Conservation (phyloP, 2,113 vertebrate species). For the Salminus brasiliensis region DNA sequence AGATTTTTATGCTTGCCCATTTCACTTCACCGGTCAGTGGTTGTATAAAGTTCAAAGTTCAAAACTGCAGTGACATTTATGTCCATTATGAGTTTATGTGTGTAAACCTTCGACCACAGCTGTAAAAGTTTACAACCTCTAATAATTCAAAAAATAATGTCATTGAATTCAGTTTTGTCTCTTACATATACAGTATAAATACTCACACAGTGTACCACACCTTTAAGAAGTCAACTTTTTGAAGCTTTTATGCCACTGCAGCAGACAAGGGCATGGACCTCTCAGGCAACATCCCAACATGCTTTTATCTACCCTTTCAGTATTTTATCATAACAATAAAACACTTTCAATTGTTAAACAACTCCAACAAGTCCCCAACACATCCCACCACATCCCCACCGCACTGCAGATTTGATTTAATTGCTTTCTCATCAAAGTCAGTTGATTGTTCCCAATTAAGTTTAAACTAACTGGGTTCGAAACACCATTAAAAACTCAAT, state of each 20-base stretch:
- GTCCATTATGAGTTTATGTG: too few relatives aligned
- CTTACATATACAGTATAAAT: too few relatives aligned
- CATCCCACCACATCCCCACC: neutral
- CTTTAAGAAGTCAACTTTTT: neutral
- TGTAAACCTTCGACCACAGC: too few relatives aligned
- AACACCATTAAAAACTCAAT: constrained; percentile 75
- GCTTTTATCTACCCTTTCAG: neutral
- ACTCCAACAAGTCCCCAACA: neutral
- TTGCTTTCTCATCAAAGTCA: constrained; percentile 50
- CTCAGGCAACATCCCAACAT: neutral
- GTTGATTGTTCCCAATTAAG: constrained; percentile 71
- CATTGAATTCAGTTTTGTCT: too few relatives aligned
- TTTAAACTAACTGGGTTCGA: constrained; percentile 72
- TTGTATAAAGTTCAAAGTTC: too few relatives aligned
- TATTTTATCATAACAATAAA: constrained; percentile 17
- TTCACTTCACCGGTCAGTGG: too few relatives aligned
- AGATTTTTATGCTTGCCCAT: too few relatives aligned
- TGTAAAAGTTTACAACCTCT: too few relatives aligned
- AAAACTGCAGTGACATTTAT: too few relatives aligned
- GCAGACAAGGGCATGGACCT: neutral
- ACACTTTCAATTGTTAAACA: neutral
- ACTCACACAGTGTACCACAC: too few relatives aligned
- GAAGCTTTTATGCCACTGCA: neutral
- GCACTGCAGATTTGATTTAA: neutral
- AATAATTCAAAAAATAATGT: too few relatives aligned